Evolutionary conservation across 2,888 invertebrate genomes (phyloP).

Genomic region (Melanophora roralis): DNA sequence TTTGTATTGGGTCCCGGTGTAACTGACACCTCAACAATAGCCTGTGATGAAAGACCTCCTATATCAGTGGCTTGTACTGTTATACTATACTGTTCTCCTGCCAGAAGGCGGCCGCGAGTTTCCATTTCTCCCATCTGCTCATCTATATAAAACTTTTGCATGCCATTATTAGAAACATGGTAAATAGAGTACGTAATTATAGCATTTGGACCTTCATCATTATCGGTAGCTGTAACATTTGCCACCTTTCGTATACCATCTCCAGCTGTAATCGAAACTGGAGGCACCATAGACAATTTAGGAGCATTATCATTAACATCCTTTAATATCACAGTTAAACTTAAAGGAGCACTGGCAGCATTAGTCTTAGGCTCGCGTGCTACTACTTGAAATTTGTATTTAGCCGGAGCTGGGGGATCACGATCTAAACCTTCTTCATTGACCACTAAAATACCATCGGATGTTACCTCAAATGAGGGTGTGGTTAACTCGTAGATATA

Average conservation of each 20-base stretch:
- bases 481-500: constrained; percentile 92
- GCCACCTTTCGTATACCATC: constrained; percentile 83
- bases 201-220: constrained; percentile 91
- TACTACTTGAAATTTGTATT: constrained; percentile 91
- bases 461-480: constrained; percentile 87
- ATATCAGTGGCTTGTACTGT: constrained; percentile 90
- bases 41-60: constrained; percentile 88
- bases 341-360: constrained; percentile 90
- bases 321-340: constrained; percentile 85
- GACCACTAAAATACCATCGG: constrained; percentile 85
- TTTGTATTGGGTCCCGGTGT: constrained; percentile 89
- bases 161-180: constrained; percentile 93
- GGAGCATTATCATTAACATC: constrained; percentile 94
- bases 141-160: constrained; percentile 90
- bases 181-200: constrained; percentile 89
- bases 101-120: constrained; percentile 87
- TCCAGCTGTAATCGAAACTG: constrained; percentile 88
- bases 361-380: constrained; percentile 87
- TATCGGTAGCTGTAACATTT: constrained; percentile 87
- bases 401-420: constrained; percentile 90
- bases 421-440: constrained; percentile 90
- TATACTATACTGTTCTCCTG: constrained; percentile 93
- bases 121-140: constrained; percentile 86
- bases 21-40: constrained; percentile 90
- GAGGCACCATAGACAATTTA: constrained; percentile 86